Evolutionary conservation across 2,797 vertebrate species (phyloP), one percentile per base, ranked within the genome.

Genomic region (Poecilia velifera): DNA sequence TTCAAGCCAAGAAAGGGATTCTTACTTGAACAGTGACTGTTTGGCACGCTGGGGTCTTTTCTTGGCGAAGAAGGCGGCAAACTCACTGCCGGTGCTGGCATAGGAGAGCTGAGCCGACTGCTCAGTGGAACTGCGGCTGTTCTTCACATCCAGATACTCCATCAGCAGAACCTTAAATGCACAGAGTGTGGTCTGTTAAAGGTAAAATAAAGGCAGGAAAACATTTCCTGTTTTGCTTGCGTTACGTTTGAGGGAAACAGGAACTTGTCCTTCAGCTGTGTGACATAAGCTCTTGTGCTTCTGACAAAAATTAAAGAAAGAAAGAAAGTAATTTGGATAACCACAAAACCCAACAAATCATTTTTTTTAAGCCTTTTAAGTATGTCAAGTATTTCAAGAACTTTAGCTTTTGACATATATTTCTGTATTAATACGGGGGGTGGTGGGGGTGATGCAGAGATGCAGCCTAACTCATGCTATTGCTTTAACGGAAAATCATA

Each of bases 91-190:
- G 0, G 97, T 97, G 92, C 98, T 99, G 90, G 97, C 97, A 1
- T 99, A 99, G 80, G 98, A 97, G 22, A 98, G 96, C 82, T 99
- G 98, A 75, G 97, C 89, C 0, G 98, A 98, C 0, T 97, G 96
- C 86, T 99, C 98, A 0, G 98, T 97, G 73, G 98, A 95, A 0
- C 98, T 94, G 57, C 97, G 97, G 1, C 97, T 98, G 94, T 99
- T 99, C 95, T 99, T 99, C 95, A 99, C 98, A 70, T 99, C 98
- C 93, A 99, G 95, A 79, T 99, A 99, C 81, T 99, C 98, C 0
- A 97, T 99, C 39, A 99, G 96, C 91, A 99, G 92, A 88, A 99
- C 96, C 98, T 99, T 77, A 74, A 86, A 57, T 47, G 77, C 59
- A 83, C 39, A 84, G 13, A 82, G 18, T 78, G 34, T 16, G 43